A percentile compares a stretch with the other conserved stretches of the same genome.
phyloP scores from a whole-genome alignment of 2,797 vertebrate genomes.

The Manis javanica region DNA sequence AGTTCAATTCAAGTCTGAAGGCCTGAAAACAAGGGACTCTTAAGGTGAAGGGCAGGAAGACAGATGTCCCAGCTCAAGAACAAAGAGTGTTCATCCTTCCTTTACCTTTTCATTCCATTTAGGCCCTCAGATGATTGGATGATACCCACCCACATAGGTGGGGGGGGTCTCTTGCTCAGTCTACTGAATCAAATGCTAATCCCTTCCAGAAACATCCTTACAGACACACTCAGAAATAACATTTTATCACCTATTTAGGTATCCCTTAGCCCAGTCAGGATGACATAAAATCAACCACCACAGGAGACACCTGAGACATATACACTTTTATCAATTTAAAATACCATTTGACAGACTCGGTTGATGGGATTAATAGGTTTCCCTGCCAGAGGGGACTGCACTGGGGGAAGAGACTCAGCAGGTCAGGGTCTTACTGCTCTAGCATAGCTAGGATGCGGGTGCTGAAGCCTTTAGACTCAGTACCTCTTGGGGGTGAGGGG shows the following conservation, averaged over 20 bases:
- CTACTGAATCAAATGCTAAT: neutral
- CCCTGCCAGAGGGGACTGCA: neutral
- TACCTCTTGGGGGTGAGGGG: neutral
- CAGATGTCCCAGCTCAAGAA: neutral
- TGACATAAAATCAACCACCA: neutral
- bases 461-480: neutral
- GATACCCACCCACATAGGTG: neutral
- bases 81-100: neutral
- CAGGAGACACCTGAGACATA: neutral
- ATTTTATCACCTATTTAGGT: neutral
- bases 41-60: neutral
- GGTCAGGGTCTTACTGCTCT: neutral
- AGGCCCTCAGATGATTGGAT: neutral
- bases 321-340: neutral
- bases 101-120: neutral
- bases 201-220: neutral
- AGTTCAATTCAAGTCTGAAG: neutral
- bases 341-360: neutral
- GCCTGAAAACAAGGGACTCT: neutral
- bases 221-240: neutral
- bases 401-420: neutral
- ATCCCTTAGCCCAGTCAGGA: neutral
- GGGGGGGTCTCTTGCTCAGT: neutral
- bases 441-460: neutral
- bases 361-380: neutral